Conservation (phyloP, 1,140 invertebrate species). For the Saxidomus purpurata region DNA sequence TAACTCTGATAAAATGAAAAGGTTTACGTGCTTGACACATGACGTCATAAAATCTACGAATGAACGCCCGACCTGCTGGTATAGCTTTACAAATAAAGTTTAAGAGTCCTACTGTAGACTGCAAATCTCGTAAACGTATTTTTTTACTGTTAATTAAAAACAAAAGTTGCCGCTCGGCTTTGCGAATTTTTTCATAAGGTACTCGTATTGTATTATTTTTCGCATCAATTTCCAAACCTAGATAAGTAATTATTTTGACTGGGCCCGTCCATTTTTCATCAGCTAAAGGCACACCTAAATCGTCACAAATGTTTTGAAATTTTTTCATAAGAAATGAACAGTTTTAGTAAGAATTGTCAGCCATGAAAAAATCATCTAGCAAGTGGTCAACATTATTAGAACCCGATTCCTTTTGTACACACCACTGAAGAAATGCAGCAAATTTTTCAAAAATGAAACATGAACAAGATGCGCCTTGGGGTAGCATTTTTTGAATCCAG, state of each 20-base stretch:
- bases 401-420: not conserved
- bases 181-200: too few relatives aligned
- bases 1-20: not conserved
- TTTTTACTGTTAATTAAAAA: not conserved
- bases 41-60: constrained; percentile 1
- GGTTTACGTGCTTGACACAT: constrained; percentile 1
- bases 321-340: not conserved
- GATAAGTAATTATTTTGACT: not conserved
- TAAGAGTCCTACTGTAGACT: not conserved
- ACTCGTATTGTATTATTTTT: not conserved
- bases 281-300: not conserved
- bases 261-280: not conserved
- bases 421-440: not conserved
- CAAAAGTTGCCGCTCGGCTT: too few relatives aligned
- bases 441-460: constrained; percentile 19
- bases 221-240: not conserved
- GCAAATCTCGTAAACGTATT: not conserved
- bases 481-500: constrained; percentile 19
- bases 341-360: not conserved
- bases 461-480: not conserved
- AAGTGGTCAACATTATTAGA: not conserved
- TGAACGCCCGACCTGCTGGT: too few relatives aligned
- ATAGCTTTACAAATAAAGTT: constrained; percentile 5
- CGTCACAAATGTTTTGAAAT: not conserved
- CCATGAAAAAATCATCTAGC: constrained; percentile 14